Evolutionary conservation across 2,797 vertebrate species (phyloP).

Genomic region (Paratrypauchen microcephalus): DNA sequence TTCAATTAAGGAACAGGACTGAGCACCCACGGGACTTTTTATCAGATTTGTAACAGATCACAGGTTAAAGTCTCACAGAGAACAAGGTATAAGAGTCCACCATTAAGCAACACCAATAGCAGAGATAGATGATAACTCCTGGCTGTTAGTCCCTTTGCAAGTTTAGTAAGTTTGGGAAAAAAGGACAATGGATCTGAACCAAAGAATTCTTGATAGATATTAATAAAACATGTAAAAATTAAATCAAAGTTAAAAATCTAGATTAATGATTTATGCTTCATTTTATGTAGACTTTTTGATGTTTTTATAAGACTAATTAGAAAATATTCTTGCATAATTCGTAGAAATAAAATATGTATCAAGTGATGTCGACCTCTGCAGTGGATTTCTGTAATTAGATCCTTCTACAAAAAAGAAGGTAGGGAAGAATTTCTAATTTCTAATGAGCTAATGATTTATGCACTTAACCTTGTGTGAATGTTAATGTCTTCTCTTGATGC

Average conservation of each 20-base stretch:
- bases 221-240: neutral
- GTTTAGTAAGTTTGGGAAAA: neutral
- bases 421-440: neutral
- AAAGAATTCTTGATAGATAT: neutral
- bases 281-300: neutral
- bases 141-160: neutral
- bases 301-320: neutral
- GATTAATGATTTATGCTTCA: neutral
- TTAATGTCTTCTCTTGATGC: constrained; percentile 32
- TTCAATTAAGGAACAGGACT: constrained; percentile 63
- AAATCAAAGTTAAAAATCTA: neutral
- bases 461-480: constrained; percentile 17
- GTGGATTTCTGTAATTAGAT: constrained; percentile 8
- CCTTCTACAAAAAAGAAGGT: neutral
- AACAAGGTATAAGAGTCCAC: constrained; percentile 31
- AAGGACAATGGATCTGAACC: neutral
- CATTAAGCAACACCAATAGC: constrained; percentile 26
- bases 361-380: neutral
- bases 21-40: constrained; percentile 56
- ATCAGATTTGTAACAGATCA: constrained; percentile 54
- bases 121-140: constrained; percentile 5
- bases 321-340: neutral
- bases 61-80: constrained; percentile 50
- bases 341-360: neutral
- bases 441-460: constrained; percentile 18